phyloP scores from a whole-genome alignment of 2,113 vertebrate genomes.

The Apaloderma vittatum region DNA sequence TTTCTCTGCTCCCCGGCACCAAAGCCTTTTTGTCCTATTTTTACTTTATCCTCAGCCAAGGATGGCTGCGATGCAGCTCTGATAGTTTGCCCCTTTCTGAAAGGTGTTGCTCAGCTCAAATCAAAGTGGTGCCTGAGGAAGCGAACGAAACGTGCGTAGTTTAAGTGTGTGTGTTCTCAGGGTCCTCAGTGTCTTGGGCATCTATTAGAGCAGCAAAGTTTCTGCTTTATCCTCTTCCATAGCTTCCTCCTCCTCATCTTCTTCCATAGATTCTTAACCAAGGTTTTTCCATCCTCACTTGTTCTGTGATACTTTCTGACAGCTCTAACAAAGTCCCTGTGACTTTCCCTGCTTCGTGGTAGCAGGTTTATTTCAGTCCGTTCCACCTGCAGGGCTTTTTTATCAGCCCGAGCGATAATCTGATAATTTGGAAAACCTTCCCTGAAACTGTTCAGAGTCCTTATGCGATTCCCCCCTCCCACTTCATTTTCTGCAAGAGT shows the following conservation, averaged over 20 bases:
- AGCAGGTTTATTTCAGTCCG: neutral
- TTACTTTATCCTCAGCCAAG: neutral
- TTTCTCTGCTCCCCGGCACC: neutral
- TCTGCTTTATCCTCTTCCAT: neutral
- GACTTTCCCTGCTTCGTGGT: neutral
- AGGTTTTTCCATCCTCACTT: neutral
- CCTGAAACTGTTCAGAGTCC: neutral
- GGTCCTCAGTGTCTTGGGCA: neutral
- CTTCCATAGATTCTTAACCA: neutral
- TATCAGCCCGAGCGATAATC: neutral
- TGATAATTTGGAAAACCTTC: neutral
- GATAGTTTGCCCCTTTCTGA: neutral
- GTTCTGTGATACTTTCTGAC: neutral
- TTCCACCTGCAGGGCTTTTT: neutral
- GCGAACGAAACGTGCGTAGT: neutral
- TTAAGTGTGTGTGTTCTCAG: neutral
- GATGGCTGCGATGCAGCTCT: neutral
- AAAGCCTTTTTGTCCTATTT: neutral
- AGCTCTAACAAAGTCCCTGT: neutral
- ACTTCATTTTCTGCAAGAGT: neutral
- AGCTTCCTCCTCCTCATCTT: neutral
- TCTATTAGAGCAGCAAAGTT: neutral
- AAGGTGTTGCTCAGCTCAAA: neutral
- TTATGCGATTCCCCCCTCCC: fast-evolving
- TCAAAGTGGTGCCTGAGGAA: neutral